A percentile compares a stretch with the other conserved stretches of the same genome.
Conservation (phyloP, 37 sponge, comb jelly and placozoan genomes). For the Aplysina aerophoba region DNA sequence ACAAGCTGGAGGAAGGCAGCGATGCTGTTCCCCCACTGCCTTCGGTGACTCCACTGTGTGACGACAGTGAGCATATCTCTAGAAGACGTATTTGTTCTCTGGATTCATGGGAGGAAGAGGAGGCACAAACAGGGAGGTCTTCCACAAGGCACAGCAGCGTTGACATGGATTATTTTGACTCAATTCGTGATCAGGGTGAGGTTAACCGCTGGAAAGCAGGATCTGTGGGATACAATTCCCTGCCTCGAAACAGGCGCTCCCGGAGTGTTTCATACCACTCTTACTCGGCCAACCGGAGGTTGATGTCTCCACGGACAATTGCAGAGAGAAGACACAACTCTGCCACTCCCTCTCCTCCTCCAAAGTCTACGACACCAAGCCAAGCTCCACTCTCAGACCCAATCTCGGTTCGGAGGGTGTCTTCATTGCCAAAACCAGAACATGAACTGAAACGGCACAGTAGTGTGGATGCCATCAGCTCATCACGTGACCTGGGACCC, state of each 20-base stretch:
- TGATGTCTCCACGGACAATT: background rate
- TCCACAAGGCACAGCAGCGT: too few relatives aligned
- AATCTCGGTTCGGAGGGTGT: background rate
- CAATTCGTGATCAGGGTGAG: background rate
- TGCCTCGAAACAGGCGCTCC: background rate
- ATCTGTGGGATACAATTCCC: too few relatives aligned
- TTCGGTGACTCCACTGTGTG: too few relatives aligned
- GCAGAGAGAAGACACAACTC: background rate
- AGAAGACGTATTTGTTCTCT: too few relatives aligned
- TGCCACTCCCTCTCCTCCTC: background rate
- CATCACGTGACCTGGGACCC: background rate
- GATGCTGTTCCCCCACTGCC: background rate
- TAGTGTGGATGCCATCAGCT: slow-evolving; percentile 18
- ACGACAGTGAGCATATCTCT: too few relatives aligned
- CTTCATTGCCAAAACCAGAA: background rate
- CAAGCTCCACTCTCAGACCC: slow-evolving; percentile 22
- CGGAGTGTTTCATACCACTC: background rate
- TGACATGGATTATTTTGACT: too few relatives aligned
- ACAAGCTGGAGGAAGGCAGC: background rate
- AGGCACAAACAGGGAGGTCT: too few relatives aligned
- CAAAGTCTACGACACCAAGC: background rate
- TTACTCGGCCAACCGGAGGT: slow-evolving; percentile 6
- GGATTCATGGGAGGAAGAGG: too few relatives aligned
- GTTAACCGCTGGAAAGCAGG: background rate
- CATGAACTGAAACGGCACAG: background rate